phyloP scores from a whole-genome alignment of 2,888 invertebrate species.

The Spilosoma lubricipeda region DNA sequence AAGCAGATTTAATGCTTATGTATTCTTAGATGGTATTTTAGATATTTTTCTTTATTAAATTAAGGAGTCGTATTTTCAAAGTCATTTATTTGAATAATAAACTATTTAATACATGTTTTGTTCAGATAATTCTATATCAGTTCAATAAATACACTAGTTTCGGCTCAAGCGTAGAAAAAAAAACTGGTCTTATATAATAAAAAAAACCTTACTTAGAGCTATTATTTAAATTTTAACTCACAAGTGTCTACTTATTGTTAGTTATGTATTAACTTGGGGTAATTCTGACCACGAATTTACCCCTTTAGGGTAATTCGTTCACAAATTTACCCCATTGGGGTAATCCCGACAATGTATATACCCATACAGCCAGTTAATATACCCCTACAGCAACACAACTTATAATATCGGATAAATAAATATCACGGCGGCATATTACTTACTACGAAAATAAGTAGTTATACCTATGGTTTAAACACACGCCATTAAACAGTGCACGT shows the following conservation, averaged over 20 bases:
- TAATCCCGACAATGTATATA: background rate
- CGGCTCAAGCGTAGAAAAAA: background rate
- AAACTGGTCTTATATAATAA: background rate
- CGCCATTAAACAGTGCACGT: background rate
- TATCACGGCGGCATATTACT: background rate
- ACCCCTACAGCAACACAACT: background rate
- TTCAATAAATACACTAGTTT: background rate
- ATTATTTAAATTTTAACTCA: background rate
- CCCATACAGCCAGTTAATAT: background rate
- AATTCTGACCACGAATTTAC: background rate
- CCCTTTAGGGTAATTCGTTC: background rate
- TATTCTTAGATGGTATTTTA: background rate
- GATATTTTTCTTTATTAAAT: background rate
- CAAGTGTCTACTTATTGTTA: background rate
- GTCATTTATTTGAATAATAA: conserved; percentile 4
- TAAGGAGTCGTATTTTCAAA: background rate
- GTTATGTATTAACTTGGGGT: background rate
- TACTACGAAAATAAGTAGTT: conserved; percentile 3
- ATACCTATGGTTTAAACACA: background rate
- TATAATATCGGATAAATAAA: conserved; percentile 2
- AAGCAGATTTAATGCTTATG: background rate
- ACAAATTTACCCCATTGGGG: background rate
- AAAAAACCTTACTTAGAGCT: background rate
- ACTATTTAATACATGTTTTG: conserved; percentile 6
- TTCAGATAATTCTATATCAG: background rate